phyloP scores from a whole-genome alignment of 2,888 invertebrate genomes.

The Alentia gelatinosa region DNA sequence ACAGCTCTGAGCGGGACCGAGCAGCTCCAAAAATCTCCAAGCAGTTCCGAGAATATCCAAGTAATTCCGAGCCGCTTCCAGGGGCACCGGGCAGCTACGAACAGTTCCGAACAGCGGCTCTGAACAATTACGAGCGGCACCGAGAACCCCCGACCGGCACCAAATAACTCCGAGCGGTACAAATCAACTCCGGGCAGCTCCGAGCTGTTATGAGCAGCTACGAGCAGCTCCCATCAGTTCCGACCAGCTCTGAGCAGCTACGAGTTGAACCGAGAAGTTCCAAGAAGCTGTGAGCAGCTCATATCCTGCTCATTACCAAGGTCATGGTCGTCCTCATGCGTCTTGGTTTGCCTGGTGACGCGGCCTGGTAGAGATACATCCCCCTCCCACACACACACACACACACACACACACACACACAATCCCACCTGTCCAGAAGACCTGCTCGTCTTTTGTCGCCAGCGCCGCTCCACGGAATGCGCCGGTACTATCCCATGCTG shows the following conservation, averaged over 20 bases:
- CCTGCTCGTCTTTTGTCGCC: not conserved
- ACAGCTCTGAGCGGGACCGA: too few species aligned
- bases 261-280: not conserved
- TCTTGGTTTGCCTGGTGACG: not conserved
- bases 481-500: not conserved
- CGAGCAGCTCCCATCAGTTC: not conserved
- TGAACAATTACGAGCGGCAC: too few species aligned
- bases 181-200: too few species aligned
- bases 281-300: not conserved
- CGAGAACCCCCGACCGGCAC: too few species aligned
- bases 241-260: not conserved
- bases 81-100: too few species aligned
- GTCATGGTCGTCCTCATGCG: not conserved
- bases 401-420: too few species aligned
- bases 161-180: too few species aligned
- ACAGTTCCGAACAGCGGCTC: too few species aligned
- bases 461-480: not conserved
- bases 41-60: too few species aligned
- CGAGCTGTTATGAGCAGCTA: not conserved
- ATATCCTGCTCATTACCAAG: constrained; percentile 4
- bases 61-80: too few species aligned
- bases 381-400: not conserved
- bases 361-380: not conserved
- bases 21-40: too few species aligned
- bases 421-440: too few species aligned